phyloP scores from a whole-genome alignment of 2,797 vertebrate species.

The Vireo griseus region DNA sequence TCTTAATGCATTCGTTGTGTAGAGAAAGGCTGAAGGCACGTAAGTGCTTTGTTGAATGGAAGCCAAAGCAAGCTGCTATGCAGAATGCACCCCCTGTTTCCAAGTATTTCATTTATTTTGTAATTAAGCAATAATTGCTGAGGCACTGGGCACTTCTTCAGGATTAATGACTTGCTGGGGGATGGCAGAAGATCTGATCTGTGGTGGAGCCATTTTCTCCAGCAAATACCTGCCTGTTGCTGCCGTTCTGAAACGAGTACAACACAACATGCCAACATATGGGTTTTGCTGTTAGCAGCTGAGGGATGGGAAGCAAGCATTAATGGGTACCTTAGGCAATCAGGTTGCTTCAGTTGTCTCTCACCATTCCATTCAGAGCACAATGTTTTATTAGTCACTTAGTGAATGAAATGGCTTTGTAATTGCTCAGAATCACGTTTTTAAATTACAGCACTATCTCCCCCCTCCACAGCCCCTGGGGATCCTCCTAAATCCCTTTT shows the following conservation, averaged over 20 bases:
- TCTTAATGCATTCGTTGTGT: accelerated
- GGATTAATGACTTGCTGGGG: slow-evolving; percentile 6
- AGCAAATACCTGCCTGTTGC: background rate
- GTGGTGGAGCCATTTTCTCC: background rate
- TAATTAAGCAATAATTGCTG: slow-evolving; percentile 30
- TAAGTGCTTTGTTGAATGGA: background rate
- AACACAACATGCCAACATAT: background rate
- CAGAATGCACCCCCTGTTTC: background rate
- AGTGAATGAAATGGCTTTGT: slow-evolving; percentile 51
- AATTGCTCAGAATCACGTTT: slow-evolving; percentile 25
- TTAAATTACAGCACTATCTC: background rate
- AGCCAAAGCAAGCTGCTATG: background rate
- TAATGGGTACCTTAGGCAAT: background rate
- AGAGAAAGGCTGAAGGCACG: background rate
- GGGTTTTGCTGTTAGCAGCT: background rate
- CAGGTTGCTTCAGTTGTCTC: background rate
- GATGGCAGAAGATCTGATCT: background rate
- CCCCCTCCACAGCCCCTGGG: background rate
- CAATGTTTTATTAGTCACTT: slow-evolving; percentile 4
- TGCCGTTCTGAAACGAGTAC: background rate
- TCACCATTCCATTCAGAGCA: background rate
- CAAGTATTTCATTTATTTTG: slow-evolving; percentile 41
- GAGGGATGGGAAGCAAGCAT: background rate
- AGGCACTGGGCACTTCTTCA: slow-evolving; percentile 5
- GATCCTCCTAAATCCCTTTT: slow-evolving; percentile 1